Evolutionary conservation across 1,140 invertebrate genomes (phyloP), one percentile per base, ranked within the genome.

Genomic region (Drosophila subpulchrella): DNA sequence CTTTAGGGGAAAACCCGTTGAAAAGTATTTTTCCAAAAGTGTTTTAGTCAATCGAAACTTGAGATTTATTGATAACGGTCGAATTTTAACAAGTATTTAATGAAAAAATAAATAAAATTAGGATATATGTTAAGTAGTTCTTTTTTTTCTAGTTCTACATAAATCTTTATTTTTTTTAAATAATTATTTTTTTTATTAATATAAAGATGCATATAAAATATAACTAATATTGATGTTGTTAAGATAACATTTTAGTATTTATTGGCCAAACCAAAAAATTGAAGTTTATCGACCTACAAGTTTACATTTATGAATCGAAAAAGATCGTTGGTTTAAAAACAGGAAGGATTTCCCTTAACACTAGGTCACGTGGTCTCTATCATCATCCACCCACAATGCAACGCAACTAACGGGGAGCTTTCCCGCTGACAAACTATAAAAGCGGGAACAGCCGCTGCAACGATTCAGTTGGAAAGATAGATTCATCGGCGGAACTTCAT

Each of bases 391-490:
- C 63, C n/a, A 12, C 65, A 17, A 57, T 70, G 41, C 65, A 68
- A 32, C 32, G 12, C n/a, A 70, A 41, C 36, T 71, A 57, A 41
- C 30, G 5, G 17, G 4, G 10, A 71, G 67, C 67, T 71, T 71
- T 71, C 27, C 42, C 17, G 20, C 1, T 13, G 5, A n/a, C 51
- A 10, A 48, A 71, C 65, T 71, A 71, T 71, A 71, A 71, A 71
- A 71, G 20, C 50, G 3, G 47, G 24, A 75, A 36, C 47, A 12
- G 24, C 27, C 32, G 38, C 47, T 57, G 73, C 48, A 75, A 20
- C n/a, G 42, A 4, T 27, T 57, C 61, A 75, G 72, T 75, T 41
- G 42, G 12, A 27, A 53, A 75, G 50, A 66, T 46, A 38, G 36
- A 74, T 62, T 74, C 58, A 61, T 36, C 24, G 41, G 6, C 38